Base-by-base conservation (phyloP, 2,888 invertebrate genomes). In the Phalera bucephala region DNA sequence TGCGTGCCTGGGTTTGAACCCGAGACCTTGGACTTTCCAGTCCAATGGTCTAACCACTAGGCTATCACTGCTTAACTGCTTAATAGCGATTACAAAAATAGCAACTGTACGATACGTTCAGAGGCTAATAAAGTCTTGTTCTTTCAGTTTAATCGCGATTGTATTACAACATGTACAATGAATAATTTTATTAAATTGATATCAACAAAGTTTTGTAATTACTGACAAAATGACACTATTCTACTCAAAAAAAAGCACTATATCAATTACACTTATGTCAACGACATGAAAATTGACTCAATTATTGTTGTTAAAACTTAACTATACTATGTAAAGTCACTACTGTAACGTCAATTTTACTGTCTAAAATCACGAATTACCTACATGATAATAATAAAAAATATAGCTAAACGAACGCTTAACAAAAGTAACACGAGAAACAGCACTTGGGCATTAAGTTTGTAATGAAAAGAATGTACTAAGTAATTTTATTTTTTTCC, bases 401-500 rank as follows among this genome's bases (percentile, higher is more conserved):
- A 45, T 59, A 48, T 57, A 42, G 52, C 61, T 57, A 51, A 63
- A 49, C 54, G 51, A 63, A 14, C 60, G 66, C 67, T 68, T 69
- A 43, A 61, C 58, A 56, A 52, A 52, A 63, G 62, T 55, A 57
- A 64, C 70, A 74, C 69, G 59, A 69, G 69, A 73, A 72, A 79
- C 77, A 62, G 74, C 80, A 81, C 80, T 68, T 75, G 68, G 72
- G 75, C 74, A 72, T 70, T 43, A 49, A 25, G 36, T 33, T 44
- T 51, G 38, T 72, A 69, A 69, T 71, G 55, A 60, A 54, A 58
- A 71, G n/a, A 63, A 57, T 79, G 72, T 78, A 17, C 5, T n/a
- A n/a, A n/a, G n/a, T n/a, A 75, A 71, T 59, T 53, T 47, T 65
- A 65, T 64, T 68, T 70, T 71, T 73, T 79, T 78, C 69, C 68